Evolutionary conservation across 2,888 invertebrate genomes (phyloP), one percentile per base, ranked within the genome.

Genomic region (Drosophila pseudotalamancana): DNA sequence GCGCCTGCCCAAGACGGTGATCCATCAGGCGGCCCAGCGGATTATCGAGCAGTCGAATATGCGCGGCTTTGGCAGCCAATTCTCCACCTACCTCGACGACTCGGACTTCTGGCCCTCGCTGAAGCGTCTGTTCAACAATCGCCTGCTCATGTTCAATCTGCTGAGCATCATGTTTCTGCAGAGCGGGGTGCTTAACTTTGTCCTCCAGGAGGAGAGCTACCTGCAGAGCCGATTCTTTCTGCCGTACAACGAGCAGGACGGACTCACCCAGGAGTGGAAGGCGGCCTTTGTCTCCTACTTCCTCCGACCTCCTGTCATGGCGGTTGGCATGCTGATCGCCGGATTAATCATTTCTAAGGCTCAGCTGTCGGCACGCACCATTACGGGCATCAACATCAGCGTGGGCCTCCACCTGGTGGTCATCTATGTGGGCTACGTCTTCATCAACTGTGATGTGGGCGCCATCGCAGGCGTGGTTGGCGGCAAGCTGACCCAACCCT

Each of bases 151-250:
- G 34, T 89, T 92, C 21, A 94, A 93, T 67, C 89, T 93, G 18
- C 34, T 93, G 5, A 92, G 93, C 5, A 88, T 92, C 4, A 91
- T 92, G 64, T 92, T 93, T 34, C 91, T 93, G 70, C 89, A 92
- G 53, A 91, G 92, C 31, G 94, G 93, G 0, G 59, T 93, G 0
- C 79, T 93, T 1, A 94, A 94, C 87, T 94, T 93, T 59, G 82
- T 90, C 1, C 83, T 91, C 12, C 92, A 93, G 63, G 94, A 94
- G 88, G 92, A 93, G 66, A 90, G 91, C 45, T 93, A 93, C 75
- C 90, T 94, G 72, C 93, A 94, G 77, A 92, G 94, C 0, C 92
- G 93, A 66, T 94, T 93, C 88, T 92, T 93, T 59, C 89, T 93
- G 19, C 92, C 94, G 0, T 92, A 92, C 89, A 75, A 90, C 49